phyloP scores from a whole-genome alignment of 2,888 invertebrate genomes.

The Melieria picta region DNA sequence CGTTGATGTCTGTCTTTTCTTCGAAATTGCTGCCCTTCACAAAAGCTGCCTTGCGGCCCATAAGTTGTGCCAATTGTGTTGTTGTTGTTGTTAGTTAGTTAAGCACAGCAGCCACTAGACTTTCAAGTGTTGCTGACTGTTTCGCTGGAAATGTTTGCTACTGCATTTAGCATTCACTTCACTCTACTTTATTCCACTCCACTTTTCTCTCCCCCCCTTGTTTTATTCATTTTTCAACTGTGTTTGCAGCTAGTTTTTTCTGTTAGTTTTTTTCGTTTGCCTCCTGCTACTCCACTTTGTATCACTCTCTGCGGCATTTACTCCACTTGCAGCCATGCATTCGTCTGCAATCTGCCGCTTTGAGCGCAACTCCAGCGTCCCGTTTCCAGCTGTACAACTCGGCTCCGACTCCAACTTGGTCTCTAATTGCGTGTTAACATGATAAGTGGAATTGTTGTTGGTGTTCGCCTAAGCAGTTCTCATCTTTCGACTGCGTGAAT shows the following conservation, averaged over 20 bases:
- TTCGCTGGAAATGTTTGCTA: slow-evolving; percentile 26
- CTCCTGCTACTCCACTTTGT: too few relatives aligned
- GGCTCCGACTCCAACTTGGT: slow-evolving; percentile 1
- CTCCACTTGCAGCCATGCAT: too few relatives aligned
- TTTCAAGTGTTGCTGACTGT: slow-evolving; percentile 20
- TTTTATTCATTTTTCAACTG: neutral
- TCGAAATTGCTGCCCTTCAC: too few relatives aligned
- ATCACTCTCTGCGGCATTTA: too few relatives aligned
- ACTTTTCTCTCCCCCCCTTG: neutral
- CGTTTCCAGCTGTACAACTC: neutral
- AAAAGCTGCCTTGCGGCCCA: too few relatives aligned
- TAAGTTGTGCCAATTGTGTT: too few relatives aligned
- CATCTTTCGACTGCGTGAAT: neutral
- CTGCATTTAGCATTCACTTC: slow-evolving; percentile 23
- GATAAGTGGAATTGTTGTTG: slow-evolving; percentile 24
- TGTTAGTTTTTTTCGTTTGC: too few relatives aligned
- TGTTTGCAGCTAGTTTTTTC: too few relatives aligned
- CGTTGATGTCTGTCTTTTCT: too few relatives aligned
- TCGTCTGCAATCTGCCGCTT: too few relatives aligned
- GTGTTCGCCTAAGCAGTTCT: neutral
- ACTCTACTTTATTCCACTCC: slow-evolving; percentile 5
- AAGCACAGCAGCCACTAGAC: neutral
- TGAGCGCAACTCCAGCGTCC: too few relatives aligned
- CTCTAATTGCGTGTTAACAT: slow-evolving; percentile 35
- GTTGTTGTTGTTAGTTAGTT: too few relatives aligned